Evolutionary conservation across 2,888 invertebrate species (phyloP).

Genomic region (Hirtodrosophila confusa): DNA sequence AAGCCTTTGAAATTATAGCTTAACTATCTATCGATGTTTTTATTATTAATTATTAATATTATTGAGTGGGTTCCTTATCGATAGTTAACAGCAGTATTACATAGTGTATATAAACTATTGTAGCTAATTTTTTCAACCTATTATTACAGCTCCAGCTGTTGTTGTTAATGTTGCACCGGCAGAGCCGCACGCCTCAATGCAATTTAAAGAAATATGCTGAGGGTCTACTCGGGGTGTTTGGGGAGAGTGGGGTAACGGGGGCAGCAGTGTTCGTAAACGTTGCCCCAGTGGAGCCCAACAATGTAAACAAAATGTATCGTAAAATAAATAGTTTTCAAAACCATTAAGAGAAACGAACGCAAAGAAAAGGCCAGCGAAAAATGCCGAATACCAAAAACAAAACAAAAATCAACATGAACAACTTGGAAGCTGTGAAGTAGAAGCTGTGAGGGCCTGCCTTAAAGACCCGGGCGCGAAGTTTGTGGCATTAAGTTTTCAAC

Average conservation of each 20-base stretch:
- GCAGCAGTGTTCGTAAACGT: conserved; percentile 32
- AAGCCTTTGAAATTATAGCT: too few relatives aligned
- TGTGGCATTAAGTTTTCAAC: conserved; percentile 66
- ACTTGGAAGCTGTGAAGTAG: conserved; percentile 28
- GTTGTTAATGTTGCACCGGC: conserved; percentile 32
- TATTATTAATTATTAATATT: too few relatives aligned
- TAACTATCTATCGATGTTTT: too few relatives aligned
- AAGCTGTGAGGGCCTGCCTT: conserved; percentile 29
- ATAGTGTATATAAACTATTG: conserved; percentile 13
- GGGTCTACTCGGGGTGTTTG: conserved; percentile 24
- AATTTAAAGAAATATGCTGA: conserved; percentile 67
- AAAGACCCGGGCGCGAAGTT: conserved; percentile 56
- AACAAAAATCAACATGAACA: conserved; percentile 4
- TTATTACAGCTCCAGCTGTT: conserved; percentile 18
- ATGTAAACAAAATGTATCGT: conserved; percentile 78
- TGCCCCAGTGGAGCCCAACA: conserved; percentile 48
- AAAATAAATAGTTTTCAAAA: conserved; percentile 75
- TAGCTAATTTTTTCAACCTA: conserved; percentile 5
- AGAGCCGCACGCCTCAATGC: conserved; percentile 59
- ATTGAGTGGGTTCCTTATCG: too few relatives aligned
- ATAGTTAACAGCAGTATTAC: not conserved
- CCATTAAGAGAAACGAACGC: conserved; percentile 48
- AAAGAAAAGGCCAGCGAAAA: conserved; percentile 28
- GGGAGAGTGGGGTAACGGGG: not conserved
- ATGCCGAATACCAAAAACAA: conserved; percentile 12